A percentile compares a stretch with the other conserved stretches of the same genome.
Conservation (phyloP, 2,797 vertebrate species). For the Hoplostethus atlanticus region DNA sequence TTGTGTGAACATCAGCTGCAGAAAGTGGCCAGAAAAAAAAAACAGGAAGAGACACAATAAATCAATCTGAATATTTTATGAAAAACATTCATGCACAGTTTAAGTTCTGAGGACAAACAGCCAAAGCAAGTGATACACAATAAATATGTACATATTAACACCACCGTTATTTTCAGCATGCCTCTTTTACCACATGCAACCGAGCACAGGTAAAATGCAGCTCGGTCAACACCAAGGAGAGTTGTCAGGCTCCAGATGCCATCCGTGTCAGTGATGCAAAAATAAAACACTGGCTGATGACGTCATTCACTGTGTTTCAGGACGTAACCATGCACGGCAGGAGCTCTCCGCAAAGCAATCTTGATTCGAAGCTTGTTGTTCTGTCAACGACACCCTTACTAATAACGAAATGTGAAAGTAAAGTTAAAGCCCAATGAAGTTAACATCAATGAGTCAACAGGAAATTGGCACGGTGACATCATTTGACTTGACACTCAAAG, state of each 20-base stretch:
- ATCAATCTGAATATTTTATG: constrained; percentile 61
- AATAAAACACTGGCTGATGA: constrained; percentile 32
- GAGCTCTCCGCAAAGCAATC: constrained; percentile 11
- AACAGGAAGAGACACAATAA: constrained; percentile 19
- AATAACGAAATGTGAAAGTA: constrained; percentile 8
- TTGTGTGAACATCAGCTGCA: constrained; percentile 11
- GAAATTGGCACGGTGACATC: constrained; percentile 45
- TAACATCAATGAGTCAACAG: constrained; percentile 37
- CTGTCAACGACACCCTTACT: constrained; percentile 19
- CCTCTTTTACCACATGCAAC: constrained; percentile 51
- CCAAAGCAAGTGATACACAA: constrained; percentile 61
- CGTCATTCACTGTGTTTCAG: constrained; percentile 18
- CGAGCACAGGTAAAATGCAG: constrained; percentile 43
- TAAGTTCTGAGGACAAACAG: constrained; percentile 61
- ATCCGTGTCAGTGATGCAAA: constrained; percentile 39
- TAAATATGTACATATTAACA: constrained; percentile 75
- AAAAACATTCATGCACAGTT: constrained; percentile 65
- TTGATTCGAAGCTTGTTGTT: neutral
- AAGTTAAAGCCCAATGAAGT: constrained; percentile 10
- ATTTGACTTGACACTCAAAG: constrained; percentile 52
- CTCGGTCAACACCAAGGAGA: constrained; percentile 30
- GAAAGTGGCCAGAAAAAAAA: constrained; percentile 36
- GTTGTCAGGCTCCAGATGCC: constrained; percentile 39
- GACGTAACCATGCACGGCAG: constrained; percentile 22
- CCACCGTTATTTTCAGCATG: constrained; percentile 54